A percentile compares a stretch with the other conserved stretches of the same genome.
Evolutionary conservation across 2,888 invertebrate species (phyloP).

Genomic region (Polietes domitor): DNA sequence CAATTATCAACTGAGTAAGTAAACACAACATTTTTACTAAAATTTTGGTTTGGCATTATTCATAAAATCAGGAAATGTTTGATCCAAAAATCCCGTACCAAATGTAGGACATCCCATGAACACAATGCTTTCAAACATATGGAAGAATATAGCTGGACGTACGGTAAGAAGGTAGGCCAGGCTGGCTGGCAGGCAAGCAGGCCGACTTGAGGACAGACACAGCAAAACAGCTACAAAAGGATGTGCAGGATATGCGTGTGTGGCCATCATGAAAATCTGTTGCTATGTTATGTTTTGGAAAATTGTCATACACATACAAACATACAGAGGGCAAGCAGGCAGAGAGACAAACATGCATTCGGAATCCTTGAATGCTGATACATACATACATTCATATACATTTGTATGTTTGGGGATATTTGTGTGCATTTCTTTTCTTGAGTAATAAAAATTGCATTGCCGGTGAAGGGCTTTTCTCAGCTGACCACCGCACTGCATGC

Average conservation of each 20-base stretch:
- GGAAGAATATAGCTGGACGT: not conserved
- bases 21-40: no score
- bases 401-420: not conserved
- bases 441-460: conserved; percentile 57
- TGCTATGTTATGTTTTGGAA: conserved; percentile 53
- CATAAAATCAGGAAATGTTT: no score
- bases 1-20: no score
- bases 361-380: not conserved
- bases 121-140: no score
- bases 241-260: conserved; percentile 35
- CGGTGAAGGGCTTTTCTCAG: conserved; percentile 54
- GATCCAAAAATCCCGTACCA: no score
- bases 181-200: not conserved
- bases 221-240: conserved; percentile 55
- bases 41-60: no score
- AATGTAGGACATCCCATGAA: not conserved
- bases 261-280: conserved; percentile 61
- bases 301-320: not conserved
- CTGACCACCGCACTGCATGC: conserved; percentile 50
- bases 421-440: conserved; percentile 56
- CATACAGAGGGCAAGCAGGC: not conserved
- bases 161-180: not conserved
- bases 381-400: conserved; percentile 5
- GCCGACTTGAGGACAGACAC: not conserved
- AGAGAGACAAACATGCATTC: not conserved